Conservation (phyloP, 2,888 invertebrate genomes). For the Philaethria dido region DNA sequence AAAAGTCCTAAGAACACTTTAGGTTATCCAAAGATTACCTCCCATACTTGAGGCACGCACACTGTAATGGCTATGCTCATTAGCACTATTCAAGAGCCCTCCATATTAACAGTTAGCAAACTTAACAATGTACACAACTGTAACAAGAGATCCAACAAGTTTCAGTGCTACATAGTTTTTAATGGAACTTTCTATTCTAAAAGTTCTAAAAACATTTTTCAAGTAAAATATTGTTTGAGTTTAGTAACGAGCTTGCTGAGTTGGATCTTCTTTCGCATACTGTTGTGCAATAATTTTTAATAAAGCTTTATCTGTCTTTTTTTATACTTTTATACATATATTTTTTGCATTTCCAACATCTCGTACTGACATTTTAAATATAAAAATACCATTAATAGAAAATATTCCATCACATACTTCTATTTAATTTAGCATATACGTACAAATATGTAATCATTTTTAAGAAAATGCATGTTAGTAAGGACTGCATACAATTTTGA, state of each 20-base stretch:
- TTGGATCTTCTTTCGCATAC: slow-evolving; percentile 22
- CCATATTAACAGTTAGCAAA: slow-evolving; percentile 47
- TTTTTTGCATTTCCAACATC: too few relatives aligned
- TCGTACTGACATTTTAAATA: too few relatives aligned
- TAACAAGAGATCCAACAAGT: slow-evolving; percentile 42
- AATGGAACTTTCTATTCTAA: slow-evolving; percentile 46
- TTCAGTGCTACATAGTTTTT: slow-evolving; percentile 46
- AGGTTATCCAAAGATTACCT: slow-evolving; percentile 29
- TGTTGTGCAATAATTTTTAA: slow-evolving; percentile 25
- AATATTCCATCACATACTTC: too few relatives aligned
- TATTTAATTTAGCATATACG: too few relatives aligned
- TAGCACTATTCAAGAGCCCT: slow-evolving; percentile 48
- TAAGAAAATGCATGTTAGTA: too few relatives aligned
- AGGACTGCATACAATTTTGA: too few relatives aligned
- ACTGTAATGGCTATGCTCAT: slow-evolving; percentile 52
- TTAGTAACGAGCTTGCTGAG: slow-evolving; percentile 28
- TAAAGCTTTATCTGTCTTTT: slow-evolving; percentile 9
- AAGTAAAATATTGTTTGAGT: slow-evolving; percentile 37
- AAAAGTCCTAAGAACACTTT: slow-evolving; percentile 21
- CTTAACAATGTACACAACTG: slow-evolving; percentile 48
- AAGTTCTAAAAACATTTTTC: slow-evolving; percentile 40
- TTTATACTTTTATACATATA: not conserved
- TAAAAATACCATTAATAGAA: too few relatives aligned
- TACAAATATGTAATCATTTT: too few relatives aligned
- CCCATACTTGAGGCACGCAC: slow-evolving; percentile 38